Conservation (phyloP, 2,888 invertebrate genomes). For the Melieria crassipennis region DNA sequence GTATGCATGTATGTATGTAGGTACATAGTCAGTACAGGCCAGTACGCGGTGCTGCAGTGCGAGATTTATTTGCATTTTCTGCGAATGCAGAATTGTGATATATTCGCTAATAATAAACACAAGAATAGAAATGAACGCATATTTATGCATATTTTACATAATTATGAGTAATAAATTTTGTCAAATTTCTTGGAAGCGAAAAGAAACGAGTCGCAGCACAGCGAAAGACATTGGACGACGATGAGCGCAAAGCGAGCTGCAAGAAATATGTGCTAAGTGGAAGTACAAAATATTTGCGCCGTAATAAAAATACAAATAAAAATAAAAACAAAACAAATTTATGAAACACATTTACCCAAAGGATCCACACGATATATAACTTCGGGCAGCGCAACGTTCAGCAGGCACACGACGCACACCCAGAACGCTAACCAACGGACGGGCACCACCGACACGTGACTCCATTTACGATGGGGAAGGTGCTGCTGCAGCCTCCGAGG, state of each 20-base stretch:
- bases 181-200: no score
- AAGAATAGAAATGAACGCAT: no score
- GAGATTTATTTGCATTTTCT: no score
- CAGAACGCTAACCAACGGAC: constrained; percentile 44
- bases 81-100: no score
- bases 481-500: constrained; percentile 25
- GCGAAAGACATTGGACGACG: neutral
- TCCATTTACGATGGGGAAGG: constrained; percentile 42
- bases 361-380: constrained; percentile 65
- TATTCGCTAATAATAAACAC: no score
- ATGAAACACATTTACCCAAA: constrained; percentile 59
- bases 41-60: no score
- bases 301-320: constrained; percentile 10
- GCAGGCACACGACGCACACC: constrained; percentile 56
- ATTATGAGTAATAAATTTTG: no score
- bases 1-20: no score
- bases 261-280: neutral
- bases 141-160: no score
- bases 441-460: constrained; percentile 39
- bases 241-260: neutral
- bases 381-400: constrained; percentile 61
- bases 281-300: neutral
- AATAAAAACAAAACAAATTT: neutral
- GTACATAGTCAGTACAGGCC: no score
- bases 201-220: no score